A percentile compares a stretch with the other conserved stretches of the same genome.
phyloP scores from a whole-genome alignment of 2,113 vertebrate genomes.

The Callipepla squamata region DNA sequence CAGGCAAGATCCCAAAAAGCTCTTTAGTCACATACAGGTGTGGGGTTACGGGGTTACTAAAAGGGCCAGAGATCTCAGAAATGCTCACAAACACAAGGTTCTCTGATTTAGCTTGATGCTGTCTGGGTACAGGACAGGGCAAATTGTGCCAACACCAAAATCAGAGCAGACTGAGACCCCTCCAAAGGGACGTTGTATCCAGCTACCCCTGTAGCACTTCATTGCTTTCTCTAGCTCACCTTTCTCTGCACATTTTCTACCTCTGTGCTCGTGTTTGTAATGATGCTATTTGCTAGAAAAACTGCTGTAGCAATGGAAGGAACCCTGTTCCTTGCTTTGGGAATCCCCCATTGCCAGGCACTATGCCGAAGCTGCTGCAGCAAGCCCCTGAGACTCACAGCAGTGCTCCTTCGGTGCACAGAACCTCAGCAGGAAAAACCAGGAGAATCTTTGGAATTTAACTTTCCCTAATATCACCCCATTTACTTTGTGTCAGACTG shows the following conservation, averaged over 20 bases:
- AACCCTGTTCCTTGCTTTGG: background rate
- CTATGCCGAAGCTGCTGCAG: background rate
- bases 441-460: conserved; percentile 9
- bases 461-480: conserved; percentile 31
- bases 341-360: rapidly evolving
- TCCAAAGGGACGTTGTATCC: background rate
- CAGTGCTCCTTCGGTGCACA: background rate
- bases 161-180: background rate
- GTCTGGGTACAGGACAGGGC: too few relatives aligned
- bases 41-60: background rate
- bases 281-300: background rate
- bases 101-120: background rate
- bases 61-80: background rate
- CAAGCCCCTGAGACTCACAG: background rate
- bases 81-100: background rate
- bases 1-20: background rate
- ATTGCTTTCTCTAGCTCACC: background rate
- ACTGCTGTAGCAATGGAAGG: background rate
- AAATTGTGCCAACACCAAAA: background rate
- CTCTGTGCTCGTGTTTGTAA: background rate
- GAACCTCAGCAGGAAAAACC: background rate
- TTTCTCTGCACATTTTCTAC: background rate
- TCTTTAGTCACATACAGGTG: background rate
- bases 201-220: background rate
- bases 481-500: conserved; percentile 23